Evolutionary conservation across 2,113 vertebrate species (phyloP), one percentile per base, ranked within the genome.

Genomic region (Tricholaema leucomelas): DNA sequence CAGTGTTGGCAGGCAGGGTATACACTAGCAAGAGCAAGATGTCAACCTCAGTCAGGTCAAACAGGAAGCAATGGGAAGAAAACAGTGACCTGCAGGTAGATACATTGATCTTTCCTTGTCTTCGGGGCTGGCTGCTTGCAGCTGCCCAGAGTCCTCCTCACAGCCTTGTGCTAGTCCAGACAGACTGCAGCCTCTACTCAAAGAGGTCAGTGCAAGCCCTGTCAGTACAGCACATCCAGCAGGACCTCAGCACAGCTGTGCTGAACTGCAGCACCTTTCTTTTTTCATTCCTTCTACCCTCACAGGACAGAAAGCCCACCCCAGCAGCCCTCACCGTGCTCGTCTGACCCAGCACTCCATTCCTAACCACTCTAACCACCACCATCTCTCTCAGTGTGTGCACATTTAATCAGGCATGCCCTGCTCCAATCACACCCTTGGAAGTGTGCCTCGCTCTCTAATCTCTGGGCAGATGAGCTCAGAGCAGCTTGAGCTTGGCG

Each of bases 1-100:
- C 27, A n/a, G 20, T 12, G 35, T 52, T 1, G 0, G 13, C n/a
- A 66, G 0, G 13, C n/a, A 66, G 52, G 13, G 23, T 61, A 52
- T 23, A 67, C 15, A 14, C 56, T 46, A 81, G 35, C 27, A 61
- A 54, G 44, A 81, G 44, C 40, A 87, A 42, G 70, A 75, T 0
- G 1, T 28, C 40, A 65, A 72, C 71, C 63, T 85, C 75, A 52
- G 78, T 60, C n/a, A 54, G 66, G 19, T 76, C 35, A 85, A 78
- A 78, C 3, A 48, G 46, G 24, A 82, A 19, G 21, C 35, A 56
- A 74, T 56, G 15, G n/a, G 38, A 86, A 58, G 70, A 78, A 71
- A 70, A 66, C 6, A 33, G 33, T 17, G 42, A 33, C 23, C 65
- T 67, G 65, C 28, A 35, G 65, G 38, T 8, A 72, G 58, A 25